A percentile compares a stretch with the other conserved stretches of the same genome.
Conservation (phyloP, 2,113 vertebrate species). For the Mobula birostris region DNA sequence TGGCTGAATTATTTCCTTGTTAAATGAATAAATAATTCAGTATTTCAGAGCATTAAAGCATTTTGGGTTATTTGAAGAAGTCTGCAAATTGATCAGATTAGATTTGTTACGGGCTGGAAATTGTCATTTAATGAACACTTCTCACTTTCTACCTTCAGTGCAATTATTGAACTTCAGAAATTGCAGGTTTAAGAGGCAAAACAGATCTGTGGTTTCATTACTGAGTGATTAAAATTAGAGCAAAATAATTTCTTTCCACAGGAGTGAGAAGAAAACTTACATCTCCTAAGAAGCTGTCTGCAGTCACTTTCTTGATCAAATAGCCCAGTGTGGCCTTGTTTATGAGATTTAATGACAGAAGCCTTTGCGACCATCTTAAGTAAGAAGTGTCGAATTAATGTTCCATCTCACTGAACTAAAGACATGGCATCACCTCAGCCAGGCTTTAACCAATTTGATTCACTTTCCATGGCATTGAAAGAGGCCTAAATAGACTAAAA, state of each 20-base stretch:
- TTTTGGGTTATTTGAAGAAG: neutral
- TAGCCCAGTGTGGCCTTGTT: no score
- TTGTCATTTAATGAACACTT: neutral
- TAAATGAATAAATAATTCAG: neutral
- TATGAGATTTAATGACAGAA: no score
- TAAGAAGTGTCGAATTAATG: no score
- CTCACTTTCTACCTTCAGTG: neutral
- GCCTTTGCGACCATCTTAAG: no score
- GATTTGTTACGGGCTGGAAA: neutral
- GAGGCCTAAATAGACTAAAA: no score
- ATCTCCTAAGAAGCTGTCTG: no score
- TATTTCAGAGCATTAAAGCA: neutral
- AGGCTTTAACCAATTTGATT: no score
- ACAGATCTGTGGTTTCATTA: neutral
- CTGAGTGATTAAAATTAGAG: neutral
- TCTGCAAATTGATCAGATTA: neutral
- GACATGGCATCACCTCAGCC: no score
- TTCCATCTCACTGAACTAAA: no score
- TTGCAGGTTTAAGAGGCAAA: neutral
- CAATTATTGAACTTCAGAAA: neutral
- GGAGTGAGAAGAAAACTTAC: no score
- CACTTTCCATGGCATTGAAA: no score
- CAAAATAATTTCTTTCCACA: neutral
- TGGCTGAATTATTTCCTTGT: neutral
- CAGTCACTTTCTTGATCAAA: no score